These are phyloP conservation scores for Microchrysa polita DNA, from an alignment of 2,888 invertebrate genomes.

Conservation along the genomic window DNA sequence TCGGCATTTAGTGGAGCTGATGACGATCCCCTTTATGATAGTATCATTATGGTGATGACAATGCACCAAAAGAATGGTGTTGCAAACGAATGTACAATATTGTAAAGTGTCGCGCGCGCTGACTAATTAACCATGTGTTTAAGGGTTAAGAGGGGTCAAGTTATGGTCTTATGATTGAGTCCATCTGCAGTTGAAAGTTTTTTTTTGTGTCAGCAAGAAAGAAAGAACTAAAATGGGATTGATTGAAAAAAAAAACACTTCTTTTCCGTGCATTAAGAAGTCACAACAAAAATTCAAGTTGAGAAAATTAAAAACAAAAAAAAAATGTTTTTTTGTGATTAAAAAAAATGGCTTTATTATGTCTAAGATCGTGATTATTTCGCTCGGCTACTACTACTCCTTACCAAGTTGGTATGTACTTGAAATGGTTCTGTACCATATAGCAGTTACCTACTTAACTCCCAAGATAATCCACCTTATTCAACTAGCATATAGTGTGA, in stretches of 20 bases:
- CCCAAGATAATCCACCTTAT: not conserved
- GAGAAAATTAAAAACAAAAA: too few relatives aligned
- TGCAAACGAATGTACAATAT: conserved; percentile 37
- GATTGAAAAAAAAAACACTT: not conserved
- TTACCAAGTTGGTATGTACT: too few relatives aligned
- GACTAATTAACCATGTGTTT: conserved; percentile 50
- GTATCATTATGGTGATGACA: conserved; percentile 19
- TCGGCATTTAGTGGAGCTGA: too few relatives aligned
- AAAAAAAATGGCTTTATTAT: too few relatives aligned
- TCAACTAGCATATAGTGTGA: conserved; percentile 16
- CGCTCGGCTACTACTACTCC: too few relatives aligned
- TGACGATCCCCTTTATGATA: too few relatives aligned
- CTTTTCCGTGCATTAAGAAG: too few relatives aligned
- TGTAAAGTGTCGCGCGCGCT: conserved; percentile 51
- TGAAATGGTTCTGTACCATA: too few relatives aligned
- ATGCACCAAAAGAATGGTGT: conserved; percentile 28
- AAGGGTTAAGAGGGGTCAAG: conserved; percentile 50
- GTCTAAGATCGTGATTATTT: too few relatives aligned
- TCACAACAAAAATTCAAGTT: too few relatives aligned
- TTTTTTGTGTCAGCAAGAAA: too few relatives aligned
- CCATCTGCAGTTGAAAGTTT: conserved; percentile 36
- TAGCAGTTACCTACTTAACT: not conserved
- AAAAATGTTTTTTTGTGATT: too few relatives aligned
- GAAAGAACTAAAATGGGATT: not conserved
- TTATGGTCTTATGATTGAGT: conserved; percentile 48